Evolutionary conservation across 2,888 invertebrate genomes (phyloP).

Genomic region (Drosophila diplacantha): DNA sequence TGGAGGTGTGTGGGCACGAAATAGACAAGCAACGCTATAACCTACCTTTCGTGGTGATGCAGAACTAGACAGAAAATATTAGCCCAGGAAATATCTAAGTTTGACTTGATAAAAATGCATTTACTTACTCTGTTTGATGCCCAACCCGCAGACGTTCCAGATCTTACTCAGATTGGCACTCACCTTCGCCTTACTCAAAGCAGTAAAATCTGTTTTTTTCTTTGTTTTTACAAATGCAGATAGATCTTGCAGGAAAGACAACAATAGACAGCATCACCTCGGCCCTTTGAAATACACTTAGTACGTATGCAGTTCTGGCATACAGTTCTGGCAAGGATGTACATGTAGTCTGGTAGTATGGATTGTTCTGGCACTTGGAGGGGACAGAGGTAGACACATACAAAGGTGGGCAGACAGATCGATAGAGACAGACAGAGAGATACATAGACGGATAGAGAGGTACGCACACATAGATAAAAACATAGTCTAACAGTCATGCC

Average conservation of each 20-base stretch:
- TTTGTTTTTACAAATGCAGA: slow-evolving; percentile 24
- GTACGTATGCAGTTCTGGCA: slow-evolving; percentile 17
- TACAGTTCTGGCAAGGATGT: slow-evolving; percentile 12
- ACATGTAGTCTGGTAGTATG: slow-evolving; percentile 14
- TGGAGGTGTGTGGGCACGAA: slow-evolving; percentile 30
- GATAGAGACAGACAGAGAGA: slow-evolving; percentile 36
- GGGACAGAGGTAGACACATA: slow-evolving; percentile 28
- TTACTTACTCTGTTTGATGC: slow-evolving; percentile 26
- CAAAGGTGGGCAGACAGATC: slow-evolving; percentile 22
- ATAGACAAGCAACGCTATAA: slow-evolving; percentile 36
- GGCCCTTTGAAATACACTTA: slow-evolving; percentile 25
- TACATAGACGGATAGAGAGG: slow-evolving; percentile 36
- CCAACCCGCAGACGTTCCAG: neutral
- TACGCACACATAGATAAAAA: slow-evolving; percentile 54
- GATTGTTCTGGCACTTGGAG: slow-evolving; percentile 17
- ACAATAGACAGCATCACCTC: slow-evolving; percentile 44
- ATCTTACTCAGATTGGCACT: slow-evolving; percentile 6
- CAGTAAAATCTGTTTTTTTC: slow-evolving; percentile 37
- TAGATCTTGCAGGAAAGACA: slow-evolving; percentile 31
- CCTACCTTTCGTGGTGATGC: slow-evolving; percentile 53
- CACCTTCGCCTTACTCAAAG: slow-evolving; percentile 8
- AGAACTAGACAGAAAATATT: slow-evolving; percentile 33
- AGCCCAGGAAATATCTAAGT: slow-evolving; percentile 23
- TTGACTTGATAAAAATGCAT: slow-evolving; percentile 26
- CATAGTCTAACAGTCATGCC: slow-evolving; percentile 67